Conservation (phyloP, 2,888 invertebrate genomes). For the Holacanthella duospinosa region DNA sequence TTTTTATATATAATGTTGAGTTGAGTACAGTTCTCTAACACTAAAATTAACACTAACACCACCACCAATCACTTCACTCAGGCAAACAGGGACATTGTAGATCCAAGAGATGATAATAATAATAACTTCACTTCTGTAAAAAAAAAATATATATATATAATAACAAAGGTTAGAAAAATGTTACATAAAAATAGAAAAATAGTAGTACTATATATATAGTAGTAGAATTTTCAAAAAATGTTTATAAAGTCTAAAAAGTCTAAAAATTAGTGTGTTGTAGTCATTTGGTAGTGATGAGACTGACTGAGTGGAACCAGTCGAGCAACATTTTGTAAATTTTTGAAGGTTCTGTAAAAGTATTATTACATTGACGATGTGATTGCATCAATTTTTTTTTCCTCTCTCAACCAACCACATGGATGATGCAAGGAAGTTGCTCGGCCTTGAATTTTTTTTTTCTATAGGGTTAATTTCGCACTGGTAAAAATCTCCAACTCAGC, state of each 20-base stretch:
- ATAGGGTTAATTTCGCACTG: too few species aligned
- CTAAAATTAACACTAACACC: not conserved
- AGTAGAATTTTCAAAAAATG: too few species aligned
- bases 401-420: not conserved
- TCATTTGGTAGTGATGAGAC: not conserved
- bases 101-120: not conserved
- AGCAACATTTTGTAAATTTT: too few species aligned
- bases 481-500: too few species aligned
- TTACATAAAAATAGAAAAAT: too few species aligned
- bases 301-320: too few species aligned
- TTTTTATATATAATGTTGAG: too few species aligned
- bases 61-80: not conserved
- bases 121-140: not conserved
- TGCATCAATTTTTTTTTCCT: not conserved
- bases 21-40: not conserved
- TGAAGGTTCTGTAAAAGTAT: not conserved
- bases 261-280: not conserved
- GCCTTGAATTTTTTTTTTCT: too few species aligned
- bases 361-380: not conserved
- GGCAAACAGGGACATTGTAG: not conserved
- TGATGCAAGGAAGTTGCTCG: slow-evolving; percentile 1
- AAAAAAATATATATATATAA: not conserved
- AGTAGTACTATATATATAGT: too few species aligned
- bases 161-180: too few species aligned
- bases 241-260: not conserved